Conservation (phyloP, 2,888 invertebrate species). For the Trichopoda pennipes region DNA sequence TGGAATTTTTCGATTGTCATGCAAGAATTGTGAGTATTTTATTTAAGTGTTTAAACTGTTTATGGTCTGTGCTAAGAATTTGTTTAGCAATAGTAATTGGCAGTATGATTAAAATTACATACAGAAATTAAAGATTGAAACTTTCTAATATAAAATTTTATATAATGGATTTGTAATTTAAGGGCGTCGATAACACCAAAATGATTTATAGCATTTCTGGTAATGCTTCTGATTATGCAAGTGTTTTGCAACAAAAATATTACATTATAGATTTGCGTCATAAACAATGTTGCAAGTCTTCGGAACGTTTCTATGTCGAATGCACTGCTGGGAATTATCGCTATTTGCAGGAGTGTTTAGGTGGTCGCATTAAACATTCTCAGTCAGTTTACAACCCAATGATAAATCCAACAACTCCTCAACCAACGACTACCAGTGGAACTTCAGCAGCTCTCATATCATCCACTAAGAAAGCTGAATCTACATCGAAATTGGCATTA, state of each 20-base stretch:
- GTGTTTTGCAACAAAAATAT: conserved; percentile 74
- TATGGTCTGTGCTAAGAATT: too few relatives aligned
- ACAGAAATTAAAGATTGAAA: too few relatives aligned
- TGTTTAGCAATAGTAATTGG: too few relatives aligned
- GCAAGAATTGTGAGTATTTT: conserved; percentile 72
- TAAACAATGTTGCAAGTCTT: conserved; percentile 72
- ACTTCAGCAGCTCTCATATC: background rate
- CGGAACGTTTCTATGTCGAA: conserved; percentile 74
- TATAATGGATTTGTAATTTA: background rate
- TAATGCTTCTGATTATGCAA: conserved; percentile 75
- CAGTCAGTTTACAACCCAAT: conserved; percentile 48
- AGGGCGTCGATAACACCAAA: conserved; percentile 76
- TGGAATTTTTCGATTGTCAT: conserved; percentile 75
- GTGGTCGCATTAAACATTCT: conserved; percentile 72
- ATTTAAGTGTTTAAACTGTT: too few relatives aligned
- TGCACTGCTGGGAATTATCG: conserved; percentile 74
- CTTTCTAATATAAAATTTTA: too few relatives aligned
- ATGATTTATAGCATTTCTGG: conserved; percentile 75
- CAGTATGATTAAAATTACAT: too few relatives aligned
- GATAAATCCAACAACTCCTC: conserved; percentile 2
- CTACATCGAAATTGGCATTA: background rate
- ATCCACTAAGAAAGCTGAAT: background rate
- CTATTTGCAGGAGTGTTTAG: conserved; percentile 74
- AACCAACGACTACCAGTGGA: conserved; percentile 13
- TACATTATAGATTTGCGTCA: conserved; percentile 73